Base-by-base conservation (phyloP, 1,140 invertebrate species). In the Lepidurus apus region DNA sequence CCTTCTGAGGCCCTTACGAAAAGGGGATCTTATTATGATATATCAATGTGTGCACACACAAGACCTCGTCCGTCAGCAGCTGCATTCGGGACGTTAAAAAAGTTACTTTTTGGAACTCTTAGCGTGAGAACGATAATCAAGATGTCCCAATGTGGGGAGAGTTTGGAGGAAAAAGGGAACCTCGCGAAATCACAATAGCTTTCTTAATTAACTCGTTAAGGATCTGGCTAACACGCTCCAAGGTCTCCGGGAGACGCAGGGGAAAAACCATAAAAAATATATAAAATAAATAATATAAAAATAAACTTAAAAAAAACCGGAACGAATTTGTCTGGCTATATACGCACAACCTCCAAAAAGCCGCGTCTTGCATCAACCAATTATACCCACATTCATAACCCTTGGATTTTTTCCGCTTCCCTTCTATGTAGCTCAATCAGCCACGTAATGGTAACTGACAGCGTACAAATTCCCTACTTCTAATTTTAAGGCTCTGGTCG, bases 101-200 rank as follows among this genome's bases (percentile, higher is more conserved):
- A n/a, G n/a, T n/a, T n/a, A n/a, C 21, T n/a, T n/a, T 7, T 13
- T 9, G 13, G 13, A 65, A 65, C 17, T 17, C 53, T 65, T 65
- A 65, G 53, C 53, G 53, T 65, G 53, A 65, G 53, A 65, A 65
- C 53, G 53, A 65, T 65, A 65, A 65, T 65, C 53, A 65, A 65
- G 53, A 65, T 65, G 21, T 65, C 53, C 21, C 21, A 13, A 65
- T 65, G 21, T 65, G 53, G 53, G 53, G 53, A 65, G 13, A 21
- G 17, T 65, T 65, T 65, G 53, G 1, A n/a, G n/a, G 1, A 7
- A 4, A 65, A 21, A 65, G 21, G 21, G n/a, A 65, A 65, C 53
- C 53, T 21, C 8, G 53, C 53, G 8, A 65, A 65, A 65, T 65
- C 53, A 65, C 53, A 65, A 65, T 65, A 65, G 53, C 53, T 13